Base-by-base conservation (phyloP, 2,888 invertebrate species). In the Leucophenga maculata region DNA sequence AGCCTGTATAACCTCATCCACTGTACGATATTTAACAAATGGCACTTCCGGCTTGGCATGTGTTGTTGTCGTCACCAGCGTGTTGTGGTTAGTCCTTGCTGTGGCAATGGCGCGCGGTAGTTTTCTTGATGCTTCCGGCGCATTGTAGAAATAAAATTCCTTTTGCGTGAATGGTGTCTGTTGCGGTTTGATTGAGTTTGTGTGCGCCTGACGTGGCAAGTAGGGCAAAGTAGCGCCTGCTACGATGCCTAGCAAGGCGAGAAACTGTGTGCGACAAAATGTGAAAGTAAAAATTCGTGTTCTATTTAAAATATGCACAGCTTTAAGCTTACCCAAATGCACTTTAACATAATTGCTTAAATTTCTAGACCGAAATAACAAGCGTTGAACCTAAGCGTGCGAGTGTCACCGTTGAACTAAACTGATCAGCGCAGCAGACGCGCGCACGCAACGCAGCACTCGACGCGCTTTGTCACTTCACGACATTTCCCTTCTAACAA, bases 71-170 rank as follows among this genome's bases (percentile, higher is more conserved):
- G 48, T 13, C 14, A 8, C 9, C 14, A 6, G 67, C 65, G 13
- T 70, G 48, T 80, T 65, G 72, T 66, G 73, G 65, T 72, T 76
- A 6, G 76, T 77, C 66, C 80, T 31, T 3, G 67, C 72, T 13
- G 73, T 72, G 73, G 72, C 80, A 65, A 83, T 22, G 2, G 66
- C 72, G 26, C 11, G 73, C 72, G 72, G 71, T 69, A 0, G 82
- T 76, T 32, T 50, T 68, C 6, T 13, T 71, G 26, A 14, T 6
- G 74, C 72, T 16, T 72, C 70, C 13, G 86, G 83, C 3, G 78
- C 71, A 22, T 68, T 72, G 48, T 84, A 86, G 44, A 73, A 78
- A 66, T 81, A 85, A 6, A 79, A 73, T 32, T 72, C 70, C 64
- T 74, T 72, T 22, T 74, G 48, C 11, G 31, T 46, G 1, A 59